Evolutionary conservation across 2,113 vertebrate genomes (phyloP), one percentile per base, ranked within the genome.

Genomic region (Grus americana): DNA sequence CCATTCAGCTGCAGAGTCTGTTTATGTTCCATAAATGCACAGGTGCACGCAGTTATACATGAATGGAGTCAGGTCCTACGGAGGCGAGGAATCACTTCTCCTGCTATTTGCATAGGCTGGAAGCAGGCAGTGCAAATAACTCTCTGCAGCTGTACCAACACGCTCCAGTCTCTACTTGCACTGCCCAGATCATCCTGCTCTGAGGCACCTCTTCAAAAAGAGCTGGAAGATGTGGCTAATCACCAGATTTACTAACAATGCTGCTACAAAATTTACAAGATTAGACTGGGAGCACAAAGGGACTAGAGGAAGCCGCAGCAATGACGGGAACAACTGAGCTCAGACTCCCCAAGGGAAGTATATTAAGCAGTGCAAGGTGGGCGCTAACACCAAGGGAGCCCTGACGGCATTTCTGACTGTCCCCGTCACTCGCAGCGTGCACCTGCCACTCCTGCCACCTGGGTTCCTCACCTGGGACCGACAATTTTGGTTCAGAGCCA

Each of bases 271-370:
- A 38, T 54, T 22, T 11, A 27, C 34, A 70, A 79, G 30, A 24
- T 21, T 80, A 44, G n/a, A 47, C 26, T 49, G 40, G 21, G 38
- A 70, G 14, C 42, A 73, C 38, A 47, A 67, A 59, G 6, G 34
- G 40, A 47, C 40, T 32, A 40, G 42, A 61, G 27, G 14, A 79
- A 79, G 55, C 42, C 47, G 55, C 57, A 70, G 29, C 75, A 74
- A 10, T 20, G 20, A 42, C 0, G 0, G 52, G 20, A 0, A 0
- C 40, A 36, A 38, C 1, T 1, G n/a, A 85, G 22, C n/a, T 87
- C 21, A 18, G 70, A 18, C n/a, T 79, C 70, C 46, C 38, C 2
- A 3, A 27, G 66, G 21, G 29, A 79, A 62, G 29, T 7, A 5
- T 8, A 66, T 79, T 75, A 85, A 89, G 26, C 29, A 79, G 36